Percentiles rank a stretch among this genome's conserved stretches.
Conservation (phyloP, 2,888 invertebrate genomes). For the Lithosia quadra region DNA sequence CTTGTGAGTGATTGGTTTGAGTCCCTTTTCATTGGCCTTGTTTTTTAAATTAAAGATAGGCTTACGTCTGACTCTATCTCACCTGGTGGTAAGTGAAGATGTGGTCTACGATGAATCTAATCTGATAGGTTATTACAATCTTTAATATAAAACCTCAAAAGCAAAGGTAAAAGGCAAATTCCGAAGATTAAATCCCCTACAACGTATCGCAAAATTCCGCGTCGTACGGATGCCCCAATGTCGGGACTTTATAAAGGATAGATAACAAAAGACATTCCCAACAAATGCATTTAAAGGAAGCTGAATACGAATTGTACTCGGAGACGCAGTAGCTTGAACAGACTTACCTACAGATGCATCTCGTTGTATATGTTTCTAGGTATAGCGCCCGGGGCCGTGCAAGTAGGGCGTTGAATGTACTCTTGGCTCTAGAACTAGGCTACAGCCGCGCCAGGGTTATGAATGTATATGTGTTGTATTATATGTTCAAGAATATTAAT, state of each 20-base stretch:
- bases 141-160: too few species aligned
- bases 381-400: conserved; percentile 67
- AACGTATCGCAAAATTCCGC: background rate
- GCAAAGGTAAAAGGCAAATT: background rate
- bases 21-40: too few species aligned
- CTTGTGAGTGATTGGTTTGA: too few species aligned
- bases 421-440: conserved; percentile 62
- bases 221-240: background rate
- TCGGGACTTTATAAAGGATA: background rate
- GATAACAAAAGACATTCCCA: background rate
- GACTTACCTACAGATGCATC: conserved; percentile 10
- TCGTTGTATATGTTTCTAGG: conserved; percentile 52
- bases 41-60: too few species aligned
- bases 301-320: conserved; percentile 11
- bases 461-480: background rate
- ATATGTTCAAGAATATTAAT: background rate
- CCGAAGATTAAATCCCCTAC: background rate
- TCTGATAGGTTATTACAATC: too few species aligned
- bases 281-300: conserved; percentile 12
- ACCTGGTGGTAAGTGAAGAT: too few species aligned
- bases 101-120: too few species aligned
- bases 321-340: conserved; percentile 11
- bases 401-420: conserved; percentile 73
- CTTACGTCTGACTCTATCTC: too few species aligned
- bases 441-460: conserved; percentile 58